phyloP scores from a whole-genome alignment of 2,797 vertebrate genomes.

The Pagetopsis macropterus region DNA sequence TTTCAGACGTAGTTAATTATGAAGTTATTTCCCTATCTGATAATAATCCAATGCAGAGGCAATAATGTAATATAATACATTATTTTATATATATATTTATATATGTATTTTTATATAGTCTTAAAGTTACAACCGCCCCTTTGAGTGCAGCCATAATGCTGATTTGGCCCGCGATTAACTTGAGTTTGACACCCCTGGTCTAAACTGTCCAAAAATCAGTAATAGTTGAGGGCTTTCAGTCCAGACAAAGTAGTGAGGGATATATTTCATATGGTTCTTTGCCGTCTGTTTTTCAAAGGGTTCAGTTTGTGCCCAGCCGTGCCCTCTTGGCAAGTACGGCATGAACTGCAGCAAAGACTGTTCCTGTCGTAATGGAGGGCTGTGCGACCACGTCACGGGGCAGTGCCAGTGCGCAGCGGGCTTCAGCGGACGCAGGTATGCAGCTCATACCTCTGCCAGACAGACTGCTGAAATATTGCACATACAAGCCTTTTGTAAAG shows the following conservation, averaged over 20 bases:
- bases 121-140: no score
- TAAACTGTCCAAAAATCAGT: conserved; percentile 4
- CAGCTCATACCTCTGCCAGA: conserved; percentile 26
- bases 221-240: background rate
- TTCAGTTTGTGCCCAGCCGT: conserved; percentile 95
- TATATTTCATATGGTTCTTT: conserved; percentile 22
- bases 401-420: conserved; percentile 93
- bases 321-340: conserved; percentile 91
- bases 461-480: conserved; percentile 7
- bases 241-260: background rate
- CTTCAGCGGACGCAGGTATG: conserved; percentile 94
- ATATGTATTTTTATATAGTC: no score
- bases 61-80: no score
- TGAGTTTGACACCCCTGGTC: no score
- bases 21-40: no score
- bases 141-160: no score
- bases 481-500: conserved; percentile 32
- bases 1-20: no score
- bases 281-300: conserved; percentile 83
- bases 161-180: no score
- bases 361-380: conserved; percentile 93
- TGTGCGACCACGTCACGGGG: conserved; percentile 94
- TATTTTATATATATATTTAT: no score
- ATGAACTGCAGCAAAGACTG: conserved; percentile 98
- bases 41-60: no score